These are phyloP conservation scores for Macropis europaea DNA, from an alignment of 2,888 invertebrate genomes.

Conservation along the genomic window DNA sequence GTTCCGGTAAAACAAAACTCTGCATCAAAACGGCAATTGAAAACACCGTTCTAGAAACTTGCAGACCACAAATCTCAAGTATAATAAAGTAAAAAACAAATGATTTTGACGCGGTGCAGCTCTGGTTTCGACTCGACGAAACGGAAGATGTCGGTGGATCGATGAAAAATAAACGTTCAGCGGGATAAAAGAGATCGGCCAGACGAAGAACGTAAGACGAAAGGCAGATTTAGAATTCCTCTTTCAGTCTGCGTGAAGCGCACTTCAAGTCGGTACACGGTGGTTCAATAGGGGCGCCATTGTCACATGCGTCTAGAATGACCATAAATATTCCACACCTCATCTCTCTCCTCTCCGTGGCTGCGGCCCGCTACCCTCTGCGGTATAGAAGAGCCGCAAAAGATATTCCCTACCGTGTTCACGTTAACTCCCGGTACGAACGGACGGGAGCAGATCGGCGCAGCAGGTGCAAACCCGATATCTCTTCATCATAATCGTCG, in stretches of 20 bases:
- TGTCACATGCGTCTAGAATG: conserved; percentile 65
- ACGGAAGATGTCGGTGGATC: background rate
- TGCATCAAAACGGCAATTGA: too few species aligned
- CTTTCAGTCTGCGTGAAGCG: conserved; percentile 33
- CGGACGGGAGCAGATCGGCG: conserved; percentile 37
- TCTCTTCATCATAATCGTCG: conserved; percentile 62
- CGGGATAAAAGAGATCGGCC: background rate
- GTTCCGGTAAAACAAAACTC: too few species aligned
- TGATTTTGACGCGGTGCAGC: too few species aligned
- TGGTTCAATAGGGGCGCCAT: conserved; percentile 60
- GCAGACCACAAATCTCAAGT: too few species aligned
- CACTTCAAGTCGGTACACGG: conserved; percentile 37
- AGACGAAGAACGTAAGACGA: conserved; percentile 2
- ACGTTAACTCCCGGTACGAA: conserved; percentile 31
- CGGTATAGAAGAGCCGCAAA: conserved; percentile 48
- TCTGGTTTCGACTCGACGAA: too few species aligned
- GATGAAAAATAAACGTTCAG: conserved; percentile 7
- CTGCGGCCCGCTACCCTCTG: conserved; percentile 18
- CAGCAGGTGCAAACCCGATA: conserved; percentile 59
- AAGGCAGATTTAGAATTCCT: conserved; percentile 36
- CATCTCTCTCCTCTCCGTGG: conserved; percentile 55
- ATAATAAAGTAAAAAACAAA: too few species aligned
- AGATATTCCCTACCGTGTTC: conserved; percentile 44
- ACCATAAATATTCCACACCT: conserved; percentile 71
- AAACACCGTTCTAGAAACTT: too few species aligned